Base-by-base conservation (phyloP, 2,888 invertebrate genomes). In the Mythimna loreyi region DNA sequence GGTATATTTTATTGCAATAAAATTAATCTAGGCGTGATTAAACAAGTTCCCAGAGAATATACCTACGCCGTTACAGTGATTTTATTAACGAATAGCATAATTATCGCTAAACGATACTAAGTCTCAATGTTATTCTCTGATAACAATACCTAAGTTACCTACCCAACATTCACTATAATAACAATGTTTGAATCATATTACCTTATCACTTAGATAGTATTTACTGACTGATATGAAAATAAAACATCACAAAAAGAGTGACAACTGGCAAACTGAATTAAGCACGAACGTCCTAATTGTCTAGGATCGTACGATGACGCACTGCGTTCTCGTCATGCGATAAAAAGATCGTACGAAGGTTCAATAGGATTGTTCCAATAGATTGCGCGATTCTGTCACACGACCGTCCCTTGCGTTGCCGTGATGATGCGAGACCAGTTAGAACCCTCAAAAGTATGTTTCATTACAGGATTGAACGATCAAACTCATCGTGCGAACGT, bases 151-250 rank as follows among this genome's bases (percentile, higher is more conserved):
- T 55, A 50, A n/a, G 36, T 72, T n/a, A n/a, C n/a, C n/a, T n/a
- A n/a, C n/a, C n/a, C n/a, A n/a, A 8, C 60, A 61, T 49, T 43
- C 45, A 33, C 19, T 36, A 36, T 11, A 40, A 5, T 19, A 60
- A 50, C 43, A 40, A 23, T 36, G 16, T 61, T 62, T 55, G 0
- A 78, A 62, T 45, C 61, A 72, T 43, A 36, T 40, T 40, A 40
- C 16, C 73, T 50, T 72, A 61, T 78, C 79, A 72, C 23, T 28
- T 25, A 50, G 16, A 47, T 50, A 78, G 28, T 53, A 49, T 21
- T 3, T 33, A 19, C 43, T 43, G 19, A 19, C 11, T 50, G 33
- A 52, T 52, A 53, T 43, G n/a, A n/a, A n/a, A 72, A 28, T 53
- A 11, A 36, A 56, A 45, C 21, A 52, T 40, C 25, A 36, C 6